Percentiles rank a stretch among this genome's conserved stretches.
phyloP scores from a whole-genome alignment of 2,113 vertebrate species.

The Athene cunicularia region DNA sequence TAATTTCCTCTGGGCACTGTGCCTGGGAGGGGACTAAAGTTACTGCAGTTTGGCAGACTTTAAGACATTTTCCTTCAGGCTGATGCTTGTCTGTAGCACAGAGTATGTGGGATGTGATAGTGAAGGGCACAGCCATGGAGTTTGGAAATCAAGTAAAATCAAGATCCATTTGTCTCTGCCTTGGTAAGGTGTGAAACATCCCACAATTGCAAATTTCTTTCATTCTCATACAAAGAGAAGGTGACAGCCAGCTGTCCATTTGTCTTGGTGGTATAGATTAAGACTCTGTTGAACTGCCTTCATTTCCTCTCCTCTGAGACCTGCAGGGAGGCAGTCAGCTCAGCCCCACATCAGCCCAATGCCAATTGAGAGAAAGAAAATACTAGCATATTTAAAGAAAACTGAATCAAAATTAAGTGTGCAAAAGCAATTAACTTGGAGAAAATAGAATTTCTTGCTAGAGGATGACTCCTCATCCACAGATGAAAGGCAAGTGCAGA shows the following conservation, averaged over 20 bases:
- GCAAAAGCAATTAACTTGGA: not conserved
- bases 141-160: not conserved
- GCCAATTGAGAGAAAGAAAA: not conserved
- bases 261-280: not conserved
- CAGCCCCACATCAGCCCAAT: not conserved
- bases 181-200: not conserved
- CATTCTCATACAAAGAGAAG: not conserved
- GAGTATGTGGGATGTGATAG: not conserved
- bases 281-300: not conserved
- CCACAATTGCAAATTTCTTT: not conserved
- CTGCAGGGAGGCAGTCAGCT: not conserved
- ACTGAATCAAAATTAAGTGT: not conserved
- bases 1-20: not conserved
- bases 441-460: not conserved
- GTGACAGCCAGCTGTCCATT: not conserved
- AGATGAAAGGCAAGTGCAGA: not conserved
- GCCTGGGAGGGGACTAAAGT: not conserved
- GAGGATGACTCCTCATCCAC: not conserved
- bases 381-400: not conserved
- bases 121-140: not conserved
- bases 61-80: not conserved
- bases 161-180: not conserved
- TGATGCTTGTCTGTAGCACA: not conserved
- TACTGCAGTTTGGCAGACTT: not conserved
- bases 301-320: not conserved